Evolutionary conservation across 1,140 invertebrate species (phyloP).

Genomic region (Nilaparvata lugens): DNA sequence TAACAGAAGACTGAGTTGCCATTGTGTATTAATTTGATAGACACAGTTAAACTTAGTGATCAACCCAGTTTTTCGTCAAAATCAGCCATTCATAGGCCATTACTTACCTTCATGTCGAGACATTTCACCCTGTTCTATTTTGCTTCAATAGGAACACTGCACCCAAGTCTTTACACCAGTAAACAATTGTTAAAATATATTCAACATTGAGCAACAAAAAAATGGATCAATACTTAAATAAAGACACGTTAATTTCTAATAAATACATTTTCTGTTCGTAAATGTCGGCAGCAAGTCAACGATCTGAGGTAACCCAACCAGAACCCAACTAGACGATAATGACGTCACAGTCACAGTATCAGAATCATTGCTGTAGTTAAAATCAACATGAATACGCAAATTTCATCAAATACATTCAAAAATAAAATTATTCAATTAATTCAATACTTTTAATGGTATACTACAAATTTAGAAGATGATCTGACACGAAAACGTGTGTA

Average conservation of each 20-base stretch:
- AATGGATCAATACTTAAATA: conserved; percentile 43
- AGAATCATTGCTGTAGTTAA: not conserved
- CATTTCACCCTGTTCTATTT: conserved; percentile 48
- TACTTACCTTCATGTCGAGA: conserved; percentile 71
- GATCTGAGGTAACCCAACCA: conserved; percentile 17
- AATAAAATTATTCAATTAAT: no score
- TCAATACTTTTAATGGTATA: no score
- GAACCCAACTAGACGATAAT: conserved; percentile 60
- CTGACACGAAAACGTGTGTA: no score
- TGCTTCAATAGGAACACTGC: conserved; percentile 32
- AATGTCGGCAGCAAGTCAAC: conserved; percentile 12
- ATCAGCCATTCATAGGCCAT: conserved; percentile 22
- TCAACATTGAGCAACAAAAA: conserved; percentile 38
- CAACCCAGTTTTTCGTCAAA: conserved; percentile 9
- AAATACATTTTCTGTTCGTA: conserved; percentile 52
- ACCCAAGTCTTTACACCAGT: conserved; percentile 37
- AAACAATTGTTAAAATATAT: conserved; percentile 31
- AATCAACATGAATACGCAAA: not conserved
- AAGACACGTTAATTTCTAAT: conserved; percentile 49
- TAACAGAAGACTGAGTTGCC: no score
- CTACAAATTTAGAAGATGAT: no score
- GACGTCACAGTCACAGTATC: conserved; percentile 41
- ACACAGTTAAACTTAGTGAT: not conserved
- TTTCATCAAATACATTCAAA: not conserved
- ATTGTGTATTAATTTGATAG: no score